Percentiles rank a stretch among this genome's conserved stretches.
These are phyloP conservation scores for Hylaeus volcanicus DNA, from an alignment of 1,140 invertebrate species.

Conservation along the genomic window DNA sequence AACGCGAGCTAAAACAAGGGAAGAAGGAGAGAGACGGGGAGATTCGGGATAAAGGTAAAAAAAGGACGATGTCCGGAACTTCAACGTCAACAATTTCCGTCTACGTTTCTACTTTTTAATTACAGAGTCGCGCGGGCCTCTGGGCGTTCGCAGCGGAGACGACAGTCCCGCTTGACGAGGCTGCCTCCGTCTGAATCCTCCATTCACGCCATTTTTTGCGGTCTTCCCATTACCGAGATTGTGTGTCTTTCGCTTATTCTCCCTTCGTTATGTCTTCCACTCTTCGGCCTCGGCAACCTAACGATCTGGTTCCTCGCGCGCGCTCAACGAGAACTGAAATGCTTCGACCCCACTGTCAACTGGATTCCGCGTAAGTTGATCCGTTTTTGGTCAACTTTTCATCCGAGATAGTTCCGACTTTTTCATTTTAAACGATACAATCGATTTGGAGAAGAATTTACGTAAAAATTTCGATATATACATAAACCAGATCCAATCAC, in stretches of 20 bases:
- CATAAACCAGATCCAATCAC: too few relatives aligned
- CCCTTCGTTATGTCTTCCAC: constrained; percentile 58
- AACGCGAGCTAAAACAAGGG: not conserved
- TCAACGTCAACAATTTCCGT: constrained; percentile 69
- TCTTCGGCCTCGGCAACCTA: constrained; percentile 37
- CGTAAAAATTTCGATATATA: too few relatives aligned
- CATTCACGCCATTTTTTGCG: constrained; percentile 59
- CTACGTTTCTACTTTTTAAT: constrained; percentile 71
- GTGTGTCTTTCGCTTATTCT: constrained; percentile 62
- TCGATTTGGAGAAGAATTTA: too few relatives aligned
- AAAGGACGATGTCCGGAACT: constrained; percentile 58
- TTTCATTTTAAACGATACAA: not conserved
- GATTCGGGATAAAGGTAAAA: not conserved
- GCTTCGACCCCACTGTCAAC: not conserved
- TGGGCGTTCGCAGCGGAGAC: constrained; percentile 34
- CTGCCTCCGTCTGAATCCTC: constrained; percentile 20
- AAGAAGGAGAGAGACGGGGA: not conserved
- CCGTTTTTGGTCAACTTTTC: not conserved
- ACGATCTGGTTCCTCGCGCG: constrained; percentile 32
- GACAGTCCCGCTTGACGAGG: constrained; percentile 40
- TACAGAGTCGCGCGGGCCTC: constrained; percentile 53
- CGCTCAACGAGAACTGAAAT: not conserved
- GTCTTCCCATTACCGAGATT: constrained; percentile 62
- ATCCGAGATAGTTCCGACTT: not conserved
- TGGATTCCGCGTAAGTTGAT: not conserved